Conservation (phyloP, 2,797 vertebrate genomes). For the Melanotaenia trifasciata region DNA sequence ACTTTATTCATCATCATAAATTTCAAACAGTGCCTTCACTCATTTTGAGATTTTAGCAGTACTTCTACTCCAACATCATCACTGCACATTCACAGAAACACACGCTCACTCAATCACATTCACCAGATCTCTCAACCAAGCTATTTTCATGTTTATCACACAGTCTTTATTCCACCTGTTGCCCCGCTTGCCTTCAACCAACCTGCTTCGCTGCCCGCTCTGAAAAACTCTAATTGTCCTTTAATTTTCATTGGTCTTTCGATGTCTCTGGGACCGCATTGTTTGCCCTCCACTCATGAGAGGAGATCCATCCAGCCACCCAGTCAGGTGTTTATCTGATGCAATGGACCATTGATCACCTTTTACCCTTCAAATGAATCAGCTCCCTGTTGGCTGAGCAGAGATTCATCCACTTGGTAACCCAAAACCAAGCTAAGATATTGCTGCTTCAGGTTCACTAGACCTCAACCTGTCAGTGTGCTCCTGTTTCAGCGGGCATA, state of each 20-base stretch:
- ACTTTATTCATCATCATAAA: conserved; percentile 54
- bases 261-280: conserved; percentile 74
- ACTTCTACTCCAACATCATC: conserved; percentile 22
- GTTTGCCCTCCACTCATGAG: conserved; percentile 65
- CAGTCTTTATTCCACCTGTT: conserved; percentile 59
- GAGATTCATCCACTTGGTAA: conserved; percentile 72
- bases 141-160: conserved; percentile 59
- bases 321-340: conserved; percentile 81
- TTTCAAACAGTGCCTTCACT: conserved; percentile 33
- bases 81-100: conserved; percentile 24
- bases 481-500: conserved; percentile 35
- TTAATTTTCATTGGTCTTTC: conserved; percentile 46
- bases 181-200: conserved; percentile 44
- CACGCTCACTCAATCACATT: conserved; percentile 12
- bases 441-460: conserved; percentile 52
- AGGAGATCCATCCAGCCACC: conserved; percentile 67
- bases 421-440: conserved; percentile 67
- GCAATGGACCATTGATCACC: conserved; percentile 83
- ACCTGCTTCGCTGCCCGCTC: conserved; percentile 50
- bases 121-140: conserved; percentile 44
- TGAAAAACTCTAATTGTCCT: conserved; percentile 78
- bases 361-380: conserved; percentile 73
- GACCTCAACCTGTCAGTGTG: conserved; percentile 36
- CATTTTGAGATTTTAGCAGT: conserved; percentile 26
- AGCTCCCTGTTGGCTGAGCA: conserved; percentile 67